A percentile compares a stretch with the other conserved stretches of the same genome.
Evolutionary conservation across 2,797 vertebrate species (phyloP).

Genomic region (Sparidentex hasta): DNA sequence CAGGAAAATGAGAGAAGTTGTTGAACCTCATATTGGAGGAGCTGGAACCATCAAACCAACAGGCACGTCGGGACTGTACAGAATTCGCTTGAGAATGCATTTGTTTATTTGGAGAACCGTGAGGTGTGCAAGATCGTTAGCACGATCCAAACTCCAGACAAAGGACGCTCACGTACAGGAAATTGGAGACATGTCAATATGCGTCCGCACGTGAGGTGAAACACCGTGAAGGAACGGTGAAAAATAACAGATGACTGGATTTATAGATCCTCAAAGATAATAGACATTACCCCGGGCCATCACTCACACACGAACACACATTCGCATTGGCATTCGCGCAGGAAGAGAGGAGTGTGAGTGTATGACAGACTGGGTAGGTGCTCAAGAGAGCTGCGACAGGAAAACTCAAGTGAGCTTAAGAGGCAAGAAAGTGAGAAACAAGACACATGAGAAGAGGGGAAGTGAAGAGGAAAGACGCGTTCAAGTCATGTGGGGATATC

Average conservation of each 20-base stretch:
- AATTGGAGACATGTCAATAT: conserved; percentile 14
- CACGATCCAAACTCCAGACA: conserved; percentile 15
- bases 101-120: background rate
- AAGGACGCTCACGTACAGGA: background rate
- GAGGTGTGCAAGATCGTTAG: background rate
- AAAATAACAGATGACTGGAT: conserved; percentile 33
- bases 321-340: conserved; percentile 3
- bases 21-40: background rate
- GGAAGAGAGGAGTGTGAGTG: conserved; percentile 1
- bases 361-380: conserved; percentile 21
- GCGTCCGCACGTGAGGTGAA: conserved; percentile 8
- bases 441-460: conserved; percentile 15
- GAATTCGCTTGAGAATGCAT: background rate
- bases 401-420: conserved; percentile 47
- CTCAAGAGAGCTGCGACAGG: conserved; percentile 36
- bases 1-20: no score
- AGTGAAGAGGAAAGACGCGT: conserved; percentile 25
- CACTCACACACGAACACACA: conserved; percentile 8
- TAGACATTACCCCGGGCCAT: conserved; percentile 27
- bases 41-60: no score
- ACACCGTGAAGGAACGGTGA: conserved; percentile 5
- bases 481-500: conserved; percentile 33
- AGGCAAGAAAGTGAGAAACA: conserved; percentile 47
- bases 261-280: conserved; percentile 15
- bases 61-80: background rate